These are phyloP conservation scores for Rhodophaea formosa DNA, from an alignment of 2,888 invertebrate genomes.

Conservation along the genomic window DNA sequence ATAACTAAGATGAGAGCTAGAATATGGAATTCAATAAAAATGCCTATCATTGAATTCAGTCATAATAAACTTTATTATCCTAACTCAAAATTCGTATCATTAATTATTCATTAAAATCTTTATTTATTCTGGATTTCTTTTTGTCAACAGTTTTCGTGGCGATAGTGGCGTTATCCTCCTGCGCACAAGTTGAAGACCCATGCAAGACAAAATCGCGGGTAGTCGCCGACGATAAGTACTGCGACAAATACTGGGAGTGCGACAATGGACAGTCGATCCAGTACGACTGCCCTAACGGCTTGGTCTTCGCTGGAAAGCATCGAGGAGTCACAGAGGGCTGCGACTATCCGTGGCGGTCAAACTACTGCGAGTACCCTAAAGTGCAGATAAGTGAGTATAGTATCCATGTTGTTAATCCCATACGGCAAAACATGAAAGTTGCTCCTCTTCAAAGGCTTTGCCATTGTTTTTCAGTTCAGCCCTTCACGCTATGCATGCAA, in stretches of 20 bases:
- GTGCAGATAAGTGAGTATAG: constrained; percentile 85
- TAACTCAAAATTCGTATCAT: no score
- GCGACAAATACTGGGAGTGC: constrained; percentile 92
- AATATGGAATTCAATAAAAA: no score
- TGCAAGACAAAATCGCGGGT: constrained; percentile 90
- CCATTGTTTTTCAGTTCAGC: no score
- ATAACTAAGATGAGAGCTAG: no score
- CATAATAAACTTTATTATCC: no score
- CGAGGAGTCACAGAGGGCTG: constrained; percentile 94
- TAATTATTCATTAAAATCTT: background rate
- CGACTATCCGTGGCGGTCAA: constrained; percentile 94
- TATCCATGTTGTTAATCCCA: background rate
- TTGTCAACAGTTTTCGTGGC: constrained; percentile 54
- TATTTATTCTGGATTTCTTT: constrained; percentile 1
- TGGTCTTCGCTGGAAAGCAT: constrained; percentile 94
- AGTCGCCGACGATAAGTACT: constrained; percentile 89
- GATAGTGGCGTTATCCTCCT: constrained; percentile 45
- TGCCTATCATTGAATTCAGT: no score
- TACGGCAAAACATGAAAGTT: no score
- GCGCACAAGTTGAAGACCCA: constrained; percentile 85
- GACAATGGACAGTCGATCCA: constrained; percentile 90
- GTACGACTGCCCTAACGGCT: constrained; percentile 94
- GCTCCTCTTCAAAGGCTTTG: no score
- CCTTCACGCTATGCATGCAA: no score
- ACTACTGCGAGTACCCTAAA: constrained; percentile 88